Percentiles rank a stretch among this genome's conserved stretches.
Evolutionary conservation across 2,888 invertebrate genomes (phyloP).

Genomic region (Thymelicus sylvestris): DNA sequence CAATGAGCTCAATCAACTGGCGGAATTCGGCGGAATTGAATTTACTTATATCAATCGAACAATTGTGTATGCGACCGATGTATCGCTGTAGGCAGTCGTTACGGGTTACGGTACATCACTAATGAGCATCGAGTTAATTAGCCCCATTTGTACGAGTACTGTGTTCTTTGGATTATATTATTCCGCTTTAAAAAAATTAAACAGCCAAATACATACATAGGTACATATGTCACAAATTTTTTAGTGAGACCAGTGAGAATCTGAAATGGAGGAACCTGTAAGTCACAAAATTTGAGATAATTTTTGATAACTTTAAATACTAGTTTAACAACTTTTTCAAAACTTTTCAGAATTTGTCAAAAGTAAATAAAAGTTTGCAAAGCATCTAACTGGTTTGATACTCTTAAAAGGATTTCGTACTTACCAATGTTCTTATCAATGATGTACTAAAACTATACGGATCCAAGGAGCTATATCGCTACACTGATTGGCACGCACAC

Average conservation of each 20-base stretch:
- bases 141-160: constrained; percentile 30
- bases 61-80: constrained; percentile 46
- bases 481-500: constrained; percentile 29
- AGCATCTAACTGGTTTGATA: no score
- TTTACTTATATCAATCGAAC: constrained; percentile 47
- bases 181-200: constrained; percentile 13
- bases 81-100: constrained; percentile 23
- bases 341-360: no score
- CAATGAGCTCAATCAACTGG: constrained; percentile 54
- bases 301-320: no score
- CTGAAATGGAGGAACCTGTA: no score
- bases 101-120: constrained; percentile 38
- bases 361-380: no score
- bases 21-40: constrained; percentile 48
- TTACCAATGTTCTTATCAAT: not conserved
- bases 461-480: constrained; percentile 1
- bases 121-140: constrained; percentile 38
- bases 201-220: not conserved
- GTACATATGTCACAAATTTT: not conserved
- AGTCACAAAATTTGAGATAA: no score
- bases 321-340: no score
- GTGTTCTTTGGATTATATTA: constrained; percentile 23
- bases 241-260: not conserved
- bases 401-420: not conserved
- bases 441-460: not conserved